Evolutionary conservation across 2,113 vertebrate species (phyloP), one percentile per base, ranked within the genome.

Genomic region (Myanophis thanlyinensis): DNA sequence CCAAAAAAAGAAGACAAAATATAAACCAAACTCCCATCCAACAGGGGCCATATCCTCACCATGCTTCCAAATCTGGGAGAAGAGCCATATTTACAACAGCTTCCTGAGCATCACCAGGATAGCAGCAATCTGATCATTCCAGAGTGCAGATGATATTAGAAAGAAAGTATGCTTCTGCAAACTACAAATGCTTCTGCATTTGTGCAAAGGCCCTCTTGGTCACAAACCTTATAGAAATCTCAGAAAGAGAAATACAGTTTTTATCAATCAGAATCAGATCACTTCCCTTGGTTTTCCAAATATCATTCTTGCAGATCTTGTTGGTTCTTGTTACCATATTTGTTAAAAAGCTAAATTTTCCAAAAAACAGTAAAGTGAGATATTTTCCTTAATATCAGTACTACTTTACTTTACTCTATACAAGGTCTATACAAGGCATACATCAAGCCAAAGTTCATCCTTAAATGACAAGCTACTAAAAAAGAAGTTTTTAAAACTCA

Each of bases 281-380:
- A 80, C 62, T 80, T 22, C 7, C 67, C 95, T 95, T 97, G 93
- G 95, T 96, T 94, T 93, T 23, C 54, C 89, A 88, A 93, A 94
- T 88, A 94, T 90, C 95, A 91, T 62, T 92, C 93, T 96, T 96
- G 91, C 94, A 93, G 96, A 98, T 96, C n/a, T n/a, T n/a, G n/a
- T n/a, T n/a, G n/a, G n/a, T n/a, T n/a, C n/a, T n/a, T n/a, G 87
- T 96, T 97, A 96, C 97, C 92, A 92, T 94, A 97, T 97, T 96
- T 97, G 95, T 96, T 97, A 94, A 96, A 95, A 91, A 89, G 90
- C 92, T 95, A 95, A 96, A 96, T 97, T 97, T 95, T 97, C 96
- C 94, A 98, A 96, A 93, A 93, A 93, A 20, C 67, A 80, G 35
- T 9, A 80, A 35, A 13, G n/a, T 80, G 6, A 80, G 15, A 80